These are phyloP conservation scores for Dryomyza anilis DNA, from an alignment of 2,888 invertebrate species.

Conservation along the genomic window DNA sequence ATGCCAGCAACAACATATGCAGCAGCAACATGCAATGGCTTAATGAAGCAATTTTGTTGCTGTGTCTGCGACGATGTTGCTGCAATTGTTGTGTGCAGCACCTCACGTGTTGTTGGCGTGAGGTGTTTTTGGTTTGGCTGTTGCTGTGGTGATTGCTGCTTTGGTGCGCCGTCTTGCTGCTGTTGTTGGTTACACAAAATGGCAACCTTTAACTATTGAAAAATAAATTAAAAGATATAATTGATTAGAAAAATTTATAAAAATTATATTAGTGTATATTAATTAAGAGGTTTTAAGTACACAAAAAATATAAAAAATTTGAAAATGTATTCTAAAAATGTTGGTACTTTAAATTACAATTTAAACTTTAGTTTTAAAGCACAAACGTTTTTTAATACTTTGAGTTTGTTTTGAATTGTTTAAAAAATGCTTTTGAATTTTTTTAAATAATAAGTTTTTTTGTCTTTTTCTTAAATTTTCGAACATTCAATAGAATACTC, in stretches of 20 bases:
- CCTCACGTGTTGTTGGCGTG: slow-evolving; percentile 30
- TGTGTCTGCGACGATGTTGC: not conserved
- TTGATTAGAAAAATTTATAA: not conserved
- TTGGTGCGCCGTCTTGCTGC: slow-evolving; percentile 46
- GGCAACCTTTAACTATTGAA: slow-evolving; percentile 48
- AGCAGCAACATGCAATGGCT: not conserved
- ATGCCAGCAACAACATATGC: slow-evolving; percentile 37
- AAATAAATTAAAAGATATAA: not conserved
- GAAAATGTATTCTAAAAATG: not conserved
- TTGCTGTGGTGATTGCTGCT: slow-evolving; percentile 24
- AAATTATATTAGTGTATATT: too few relatives aligned
- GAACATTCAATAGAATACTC: too few relatives aligned
- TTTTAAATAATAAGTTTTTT: too few relatives aligned
- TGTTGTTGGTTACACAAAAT: slow-evolving; percentile 49
- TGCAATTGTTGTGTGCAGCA: slow-evolving; percentile 24
- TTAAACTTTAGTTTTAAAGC: not conserved
- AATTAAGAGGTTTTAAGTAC: too few relatives aligned
- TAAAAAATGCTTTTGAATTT: too few relatives aligned
- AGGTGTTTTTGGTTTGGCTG: slow-evolving; percentile 24
- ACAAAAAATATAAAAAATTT: not conserved
- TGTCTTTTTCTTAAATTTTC: too few relatives aligned
- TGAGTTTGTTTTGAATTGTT: too few relatives aligned
- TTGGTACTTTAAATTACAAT: not conserved
- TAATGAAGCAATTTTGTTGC: not conserved
- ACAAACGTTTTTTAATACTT: not conserved